These are phyloP conservation scores for Hirtodrosophila confusa DNA, from an alignment of 2,888 invertebrate species.

Conservation along the genomic window DNA sequence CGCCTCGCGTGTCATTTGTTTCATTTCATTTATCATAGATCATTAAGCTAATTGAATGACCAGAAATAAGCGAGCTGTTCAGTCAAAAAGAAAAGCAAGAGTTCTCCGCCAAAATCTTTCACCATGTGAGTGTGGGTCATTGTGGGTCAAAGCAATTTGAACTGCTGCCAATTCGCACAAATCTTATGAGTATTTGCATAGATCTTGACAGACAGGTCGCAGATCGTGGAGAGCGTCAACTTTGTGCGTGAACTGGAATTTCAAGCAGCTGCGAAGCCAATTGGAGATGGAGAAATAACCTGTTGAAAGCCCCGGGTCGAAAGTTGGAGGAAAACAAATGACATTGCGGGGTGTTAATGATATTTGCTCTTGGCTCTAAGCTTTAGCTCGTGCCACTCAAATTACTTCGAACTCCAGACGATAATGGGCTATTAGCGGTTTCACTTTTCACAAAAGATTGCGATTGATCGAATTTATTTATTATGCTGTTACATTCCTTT, in stretches of 20 bases:
- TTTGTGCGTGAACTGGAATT: slow-evolving; percentile 51
- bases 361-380: slow-evolving; percentile 1
- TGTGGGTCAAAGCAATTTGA: slow-evolving; percentile 67
- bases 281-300: slow-evolving; percentile 25
- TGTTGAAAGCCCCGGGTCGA: slow-evolving; percentile 46
- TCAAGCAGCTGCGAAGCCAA: slow-evolving; percentile 26
- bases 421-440: slow-evolving; percentile 61
- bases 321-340: slow-evolving; percentile 54
- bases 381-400: slow-evolving; percentile 30
- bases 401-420: slow-evolving; percentile 29
- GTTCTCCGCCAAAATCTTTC: slow-evolving; percentile 51
- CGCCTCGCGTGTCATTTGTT: slow-evolving; percentile 24
- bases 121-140: slow-evolving; percentile 29
- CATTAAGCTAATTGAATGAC: slow-evolving; percentile 52
- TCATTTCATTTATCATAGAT: slow-evolving; percentile 56
- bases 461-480: slow-evolving; percentile 19
- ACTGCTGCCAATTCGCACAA: slow-evolving; percentile 36
- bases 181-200: slow-evolving; percentile 63
- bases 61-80: not conserved
- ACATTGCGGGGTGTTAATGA: slow-evolving; percentile 63
- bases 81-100: slow-evolving; percentile 64
- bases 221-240: slow-evolving; percentile 38
- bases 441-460: slow-evolving; percentile 58
- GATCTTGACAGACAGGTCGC: slow-evolving; percentile 42
- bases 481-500: slow-evolving; percentile 13